phyloP scores from a whole-genome alignment of 2,888 invertebrate species.

The Dilophus febrilis region DNA sequence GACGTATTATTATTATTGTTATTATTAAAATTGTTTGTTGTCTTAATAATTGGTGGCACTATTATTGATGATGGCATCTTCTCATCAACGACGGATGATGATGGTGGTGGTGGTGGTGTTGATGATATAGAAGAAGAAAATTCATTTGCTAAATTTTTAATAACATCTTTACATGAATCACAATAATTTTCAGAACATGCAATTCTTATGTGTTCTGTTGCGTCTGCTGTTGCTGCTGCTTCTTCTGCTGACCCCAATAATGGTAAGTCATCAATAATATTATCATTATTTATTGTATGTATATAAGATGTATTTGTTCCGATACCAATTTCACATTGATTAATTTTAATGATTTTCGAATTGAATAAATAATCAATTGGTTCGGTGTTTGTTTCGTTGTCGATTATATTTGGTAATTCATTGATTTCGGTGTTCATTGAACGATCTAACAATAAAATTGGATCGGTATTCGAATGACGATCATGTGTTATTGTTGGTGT shows the following conservation, averaged over 20 bases:
- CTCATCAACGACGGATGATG: too few relatives aligned
- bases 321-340: too few relatives aligned
- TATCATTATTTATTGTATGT: too few relatives aligned
- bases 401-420: constrained; percentile 18
- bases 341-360: too few relatives aligned
- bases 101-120: not conserved
- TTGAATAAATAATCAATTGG: not conserved
- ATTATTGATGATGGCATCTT: too few relatives aligned
- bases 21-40: too few relatives aligned
- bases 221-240: too few relatives aligned
- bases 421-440: constrained; percentile 5
- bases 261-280: too few relatives aligned
- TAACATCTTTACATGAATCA: constrained; percentile 41
- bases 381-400: not conserved
- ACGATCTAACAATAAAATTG: constrained; percentile 10
- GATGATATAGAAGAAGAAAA: constrained; percentile 20
- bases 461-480: constrained; percentile 16
- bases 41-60: too few relatives aligned
- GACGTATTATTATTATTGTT: too few relatives aligned
- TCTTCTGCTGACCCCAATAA: constrained; percentile 11
- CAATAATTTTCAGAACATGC: constrained; percentile 37
- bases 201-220: constrained; percentile 28
- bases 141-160: constrained; percentile 34
- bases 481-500: constrained; percentile 11
- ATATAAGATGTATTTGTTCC: too few relatives aligned